Percentiles rank a stretch among this genome's conserved stretches.
These are phyloP conservation scores for Henicopernis longicauda DNA, from an alignment of 2,113 vertebrate species.

Conservation along the genomic window DNA sequence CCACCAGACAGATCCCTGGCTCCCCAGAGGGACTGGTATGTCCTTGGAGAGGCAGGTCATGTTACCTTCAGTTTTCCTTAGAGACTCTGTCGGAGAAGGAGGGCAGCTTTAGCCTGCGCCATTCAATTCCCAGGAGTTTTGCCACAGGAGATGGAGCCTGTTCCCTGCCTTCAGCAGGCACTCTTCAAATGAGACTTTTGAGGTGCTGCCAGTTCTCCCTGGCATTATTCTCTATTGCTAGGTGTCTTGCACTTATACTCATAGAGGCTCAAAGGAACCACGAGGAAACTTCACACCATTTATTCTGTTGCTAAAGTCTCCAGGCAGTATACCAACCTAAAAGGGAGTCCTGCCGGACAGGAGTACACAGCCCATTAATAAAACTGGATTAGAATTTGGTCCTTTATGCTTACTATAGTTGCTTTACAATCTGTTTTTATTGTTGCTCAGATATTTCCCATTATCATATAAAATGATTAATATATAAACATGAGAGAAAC, in stretches of 20 bases:
- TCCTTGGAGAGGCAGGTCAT: neutral
- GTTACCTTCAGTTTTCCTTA: neutral
- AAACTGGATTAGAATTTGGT: neutral
- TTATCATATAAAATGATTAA: slow-evolving; percentile 1
- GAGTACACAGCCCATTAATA: neutral
- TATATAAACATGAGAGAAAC: slow-evolving; percentile 24
- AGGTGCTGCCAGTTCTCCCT: neutral
- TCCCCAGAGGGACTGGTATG: neutral
- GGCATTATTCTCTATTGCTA: neutral
- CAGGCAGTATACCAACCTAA: neutral
- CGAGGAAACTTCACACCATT: neutral
- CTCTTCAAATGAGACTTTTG: neutral
- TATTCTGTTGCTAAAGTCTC: neutral
- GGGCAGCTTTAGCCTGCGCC: neutral
- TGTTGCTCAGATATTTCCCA: neutral
- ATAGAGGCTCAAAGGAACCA: neutral
- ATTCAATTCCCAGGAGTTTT: neutral
- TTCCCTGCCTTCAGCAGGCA: neutral
- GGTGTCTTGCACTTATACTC: neutral
- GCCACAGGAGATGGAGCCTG: neutral
- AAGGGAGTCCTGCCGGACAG: neutral
- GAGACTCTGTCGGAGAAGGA: neutral
- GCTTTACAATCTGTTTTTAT: neutral
- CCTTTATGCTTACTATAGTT: neutral
- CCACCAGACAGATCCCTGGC: neutral